Conservation (phyloP, 2,113 vertebrate genomes). For the Saguinus midas region DNA sequence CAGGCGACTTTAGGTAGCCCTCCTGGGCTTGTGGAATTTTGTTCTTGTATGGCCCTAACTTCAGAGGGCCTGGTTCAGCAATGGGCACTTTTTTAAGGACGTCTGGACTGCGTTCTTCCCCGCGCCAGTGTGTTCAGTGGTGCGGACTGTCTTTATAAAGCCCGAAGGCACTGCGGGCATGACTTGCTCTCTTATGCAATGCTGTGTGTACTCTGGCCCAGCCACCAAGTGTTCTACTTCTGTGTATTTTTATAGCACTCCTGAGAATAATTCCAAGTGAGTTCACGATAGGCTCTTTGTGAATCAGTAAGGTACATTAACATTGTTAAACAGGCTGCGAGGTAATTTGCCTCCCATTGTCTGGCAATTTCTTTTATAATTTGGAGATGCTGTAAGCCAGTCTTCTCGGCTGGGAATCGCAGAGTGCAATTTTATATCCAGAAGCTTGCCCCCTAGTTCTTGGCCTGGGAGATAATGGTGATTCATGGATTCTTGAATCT, state of each 20-base stretch:
- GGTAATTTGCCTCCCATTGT: neutral
- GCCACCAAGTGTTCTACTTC: neutral
- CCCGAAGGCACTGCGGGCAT: neutral
- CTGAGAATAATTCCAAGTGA: neutral
- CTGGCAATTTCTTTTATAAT: neutral
- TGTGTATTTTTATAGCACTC: neutral
- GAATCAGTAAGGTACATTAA: neutral
- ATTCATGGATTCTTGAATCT: neutral
- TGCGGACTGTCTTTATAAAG: neutral
- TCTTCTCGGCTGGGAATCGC: neutral
- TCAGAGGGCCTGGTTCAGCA: neutral
- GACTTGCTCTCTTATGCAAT: rapidly evolving
- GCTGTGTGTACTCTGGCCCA: neutral
- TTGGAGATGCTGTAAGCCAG: neutral
- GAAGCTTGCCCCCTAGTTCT: neutral
- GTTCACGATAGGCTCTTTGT: neutral
- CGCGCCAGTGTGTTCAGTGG: rapidly evolving
- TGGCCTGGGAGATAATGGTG: neutral
- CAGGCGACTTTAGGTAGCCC: neutral
- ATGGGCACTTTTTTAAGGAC: neutral
- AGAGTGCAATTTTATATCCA: neutral
- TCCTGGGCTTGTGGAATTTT: neutral
- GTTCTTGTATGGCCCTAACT: neutral
- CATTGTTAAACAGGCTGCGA: neutral
- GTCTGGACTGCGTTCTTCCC: rapidly evolving